Evolutionary conservation across 2,113 vertebrate genomes (phyloP), one percentile per base, ranked within the genome.

Genomic region (Pseudorasbora parva): DNA sequence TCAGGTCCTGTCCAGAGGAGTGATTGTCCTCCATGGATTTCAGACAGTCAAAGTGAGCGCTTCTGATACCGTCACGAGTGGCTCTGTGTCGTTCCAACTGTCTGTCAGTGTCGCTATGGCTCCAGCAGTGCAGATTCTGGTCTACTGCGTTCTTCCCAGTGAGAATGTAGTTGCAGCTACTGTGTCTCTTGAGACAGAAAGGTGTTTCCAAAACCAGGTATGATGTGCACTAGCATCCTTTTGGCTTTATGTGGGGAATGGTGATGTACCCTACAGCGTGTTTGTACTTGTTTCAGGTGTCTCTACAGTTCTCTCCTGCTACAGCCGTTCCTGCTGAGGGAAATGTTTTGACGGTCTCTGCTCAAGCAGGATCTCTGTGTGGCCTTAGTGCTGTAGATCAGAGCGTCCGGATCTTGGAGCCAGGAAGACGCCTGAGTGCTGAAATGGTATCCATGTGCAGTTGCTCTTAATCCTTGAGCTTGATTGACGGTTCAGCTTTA

Each of bases 191-290:
- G 43, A 51, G 2, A 90, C 92, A 0, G 88, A 96, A n/a, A 91
- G 93, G 43, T 97, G 96, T 87, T 97, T 97, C 86, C 89, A 72
- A 79, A 94, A 97, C 87, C 91, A 96, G 95, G 96, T 97, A 71
- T 69, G 19, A 41, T 37, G 15, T 64, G 14, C 14, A 1, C 2
- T 19, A 8, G 25, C 2, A n/a, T 8, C 7, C 2, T 1, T 8
- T 7, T 2, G 0, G 0, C 27, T 15, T 5, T 0, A 19, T 8
- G 7, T n/a, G 15, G 62, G 7, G 2, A 8, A 11, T 14, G n/a
- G n/a, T n/a, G 0, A 41, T 0, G 0, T 41, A 4, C 54, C 9
- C 4, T 47, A 33, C 17, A 54, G 59, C 0, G 1, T 51, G 25
- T 30, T 59, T 4, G 0, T 30, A 33, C 21, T 8, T 25, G 11